Evolutionary conservation across 2,888 invertebrate genomes (phyloP), one percentile per base, ranked within the genome.

Genomic region (Phalera bucephala): DNA sequence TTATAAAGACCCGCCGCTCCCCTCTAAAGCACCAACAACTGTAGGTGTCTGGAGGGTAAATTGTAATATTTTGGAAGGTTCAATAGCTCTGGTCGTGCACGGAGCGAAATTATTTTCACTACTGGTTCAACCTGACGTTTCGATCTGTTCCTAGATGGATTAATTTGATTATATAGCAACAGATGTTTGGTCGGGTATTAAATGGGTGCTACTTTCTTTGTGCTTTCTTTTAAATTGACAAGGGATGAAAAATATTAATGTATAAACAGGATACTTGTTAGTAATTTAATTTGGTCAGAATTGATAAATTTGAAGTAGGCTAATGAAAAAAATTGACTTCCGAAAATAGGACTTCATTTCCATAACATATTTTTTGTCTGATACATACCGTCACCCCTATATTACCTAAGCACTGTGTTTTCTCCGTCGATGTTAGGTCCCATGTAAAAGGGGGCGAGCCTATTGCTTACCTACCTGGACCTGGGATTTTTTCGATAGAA

Each of bases 91-190:
- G 55, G 79, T 32, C 49, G 48, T 52, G 55, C 63, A 64, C 51
- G 50, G 48, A 66, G 74, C 76, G 78, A 83, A 86, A 86, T 86
- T 82, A 83, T 87, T 84, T 86, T 81, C 82, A 80, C 74, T 78
- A 77, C 76, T 73, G 72, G 78, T 72, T 72, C 75, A 68, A 67
- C 55, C 78, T 87, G 88, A 85, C 88, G 81, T 87, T 89, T 87
- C 88, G 88, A 88, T 89, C 80, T 80, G 80, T 72, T 79, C 72
- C 76, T 76, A 86, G 87, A 89, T 89, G 88, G 88, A 88, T 89
- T 87, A 86, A 88, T 87, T 85, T 86, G 87, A 89, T 89, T 83
- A 87, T 72, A 46, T 74, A 50, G 64, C 72, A 80, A 75, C 88
- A 88, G 86, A 86, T 88, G 88, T 76, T 80, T 67, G 7, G 10